Base-by-base conservation (phyloP, 1,140 invertebrate species). In the Penaeus japonicus region DNA sequence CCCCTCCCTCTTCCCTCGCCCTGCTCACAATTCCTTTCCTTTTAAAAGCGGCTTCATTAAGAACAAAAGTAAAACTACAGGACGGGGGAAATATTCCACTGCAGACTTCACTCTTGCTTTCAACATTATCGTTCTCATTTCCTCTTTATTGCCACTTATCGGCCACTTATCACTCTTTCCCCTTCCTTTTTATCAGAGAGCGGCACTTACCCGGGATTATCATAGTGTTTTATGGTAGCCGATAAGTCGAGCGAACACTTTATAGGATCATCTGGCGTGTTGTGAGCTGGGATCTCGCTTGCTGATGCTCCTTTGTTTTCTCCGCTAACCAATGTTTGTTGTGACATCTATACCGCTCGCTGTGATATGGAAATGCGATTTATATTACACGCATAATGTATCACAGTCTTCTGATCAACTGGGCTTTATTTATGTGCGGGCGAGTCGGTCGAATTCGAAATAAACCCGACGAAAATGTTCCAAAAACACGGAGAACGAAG, bases 61-160 rank as follows among this genome's bases (percentile, higher is more conserved):
- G 39, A 47, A 47, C 39, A 47, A 73, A n/a, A 18, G 24, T 30
- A 22, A 73, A 73, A 73, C 20, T 30, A 73, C 70, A 73, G 70
- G 15, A 30, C 24, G 24, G 17, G 15, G 24, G 70, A 27, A 73
- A 24, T 30, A 73, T 22, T 30, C 17, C 27, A 73, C 27, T 27
- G 70, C 27, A 32, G 70, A 73, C 35, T 80, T 65, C 80, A 27
- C 57, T 83, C 57, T 62, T 57, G 35, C 80, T 83, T 59, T 83
- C 54, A 59, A 30, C 57, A 55, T 39, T 62, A 83, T 83, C 80
- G 80, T 83, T 24, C 80, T 83, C 80, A 83, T 83, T 83, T 83
- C 80, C 80, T 83, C 80, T 83, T 83, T 65, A 83, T 83, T 65
- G 59, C 80, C 80, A 83, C 80, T 83, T 83, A 83, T 83, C 80